Base-by-base conservation (phyloP, 2,113 vertebrate genomes). In the Forbesichthys papilliferus region DNA sequence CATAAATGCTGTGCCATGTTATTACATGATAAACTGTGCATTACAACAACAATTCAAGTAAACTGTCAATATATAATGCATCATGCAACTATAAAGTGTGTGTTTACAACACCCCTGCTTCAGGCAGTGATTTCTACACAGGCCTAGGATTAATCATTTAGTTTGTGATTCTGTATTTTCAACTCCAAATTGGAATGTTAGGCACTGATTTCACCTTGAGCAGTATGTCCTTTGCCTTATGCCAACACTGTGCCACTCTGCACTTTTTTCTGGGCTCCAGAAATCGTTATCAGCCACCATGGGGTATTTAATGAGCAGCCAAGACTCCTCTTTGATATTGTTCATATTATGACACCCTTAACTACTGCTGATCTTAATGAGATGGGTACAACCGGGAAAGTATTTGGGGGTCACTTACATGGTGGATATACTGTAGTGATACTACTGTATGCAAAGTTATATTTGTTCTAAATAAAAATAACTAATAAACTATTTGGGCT, bases 121-220 rank as follows among this genome's bases (percentile, higher is more conserved):
- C 1, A 27, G 27, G 27, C 27, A 27, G 48, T 14, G 56, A 63
- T 55, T 56, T 20, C 14, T 69, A 53, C 56, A 20, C 12, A 52
- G 13, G 53, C 47, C 60, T 47, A 0, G 48, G 11, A 67, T 53
- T 20, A 36, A 3, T 46, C 66, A 14, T 70, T 52, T 71, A 54
- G 46, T n/a, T 11, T 59, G 20, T 57, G 57, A 8, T 64, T 79
- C 14, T 61, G 70, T 82, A 61, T 79, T 81, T 76, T 74, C 46
- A 66, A 66, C 52, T 61, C 66, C 61, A 61, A 81, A 69, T 81
- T 87, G 86, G 81, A 83, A 84, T 82, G 71, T 78, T 74, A 86
- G 80, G 73, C 77, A 75, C 70, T 86, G 86, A 78, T 88, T 90
- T 90, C 86, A 91, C 90, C 90, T 93, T 91, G 87, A 90, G 64